Base-by-base conservation (phyloP, 2,888 invertebrate species). In the Polymixis lichenea region DNA sequence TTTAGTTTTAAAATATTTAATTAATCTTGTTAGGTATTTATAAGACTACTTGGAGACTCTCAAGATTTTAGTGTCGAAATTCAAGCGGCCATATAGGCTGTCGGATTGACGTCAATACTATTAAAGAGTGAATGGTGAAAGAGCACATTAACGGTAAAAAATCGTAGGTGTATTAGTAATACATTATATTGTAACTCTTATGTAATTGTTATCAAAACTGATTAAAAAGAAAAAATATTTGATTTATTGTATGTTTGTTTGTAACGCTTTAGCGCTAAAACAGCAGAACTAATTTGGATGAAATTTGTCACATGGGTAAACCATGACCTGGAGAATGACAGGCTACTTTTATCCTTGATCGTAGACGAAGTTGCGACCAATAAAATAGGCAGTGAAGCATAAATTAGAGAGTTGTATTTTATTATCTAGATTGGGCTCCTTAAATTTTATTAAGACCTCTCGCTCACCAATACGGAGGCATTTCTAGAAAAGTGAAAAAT, bases 1-100 rank as follows among this genome's bases (percentile, higher is more conserved):
- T 72, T 69, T 17, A 32, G 56, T 64, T 17, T 6, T 7, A 72
- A 72, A 25, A 46, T 53, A 58, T 56, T 64, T n/a, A 78, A 43
- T 51, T 19, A 43, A 6, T 55, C 49, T 38, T 51, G 32, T 38
- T 32, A 7, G 15, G 22, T 19, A 64, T 51, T 75, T 61, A 43
- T 49, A 25, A n/a, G 28, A 17, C 25, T 51, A 22, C 13, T 56
- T 22, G 1, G 2, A 15, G 13, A 2, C 11, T 51, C 43, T 15
- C 1, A 72, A 74, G 5, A 72, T 60, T 19, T 55, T 62, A 5
- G 13, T 65, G 32, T 49, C 17, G 49, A 25, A 55, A 53, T 62
- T 74, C 3, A 11, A 5, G n/a, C 32, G 7, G 15, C 6, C 17
- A 8, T 25, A 55, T 55, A 38, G 19, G n/a, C 8, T 43, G n/a